Evolutionary conservation across 2,888 invertebrate species (phyloP).

Genomic region (Monopis laevigella): DNA sequence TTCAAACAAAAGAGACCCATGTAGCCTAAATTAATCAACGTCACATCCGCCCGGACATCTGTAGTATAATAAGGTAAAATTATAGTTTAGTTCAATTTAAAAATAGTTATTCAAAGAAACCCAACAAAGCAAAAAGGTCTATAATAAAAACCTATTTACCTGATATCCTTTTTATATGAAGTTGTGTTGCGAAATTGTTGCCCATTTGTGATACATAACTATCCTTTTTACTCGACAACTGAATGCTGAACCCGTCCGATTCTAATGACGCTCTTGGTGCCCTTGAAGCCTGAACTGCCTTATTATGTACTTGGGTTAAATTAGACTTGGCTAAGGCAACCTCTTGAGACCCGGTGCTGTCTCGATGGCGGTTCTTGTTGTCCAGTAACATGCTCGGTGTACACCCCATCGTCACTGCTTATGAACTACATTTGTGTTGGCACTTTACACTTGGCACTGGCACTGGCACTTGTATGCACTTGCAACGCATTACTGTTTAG

Average conservation of each 20-base stretch:
- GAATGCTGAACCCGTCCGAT: conserved; percentile 61
- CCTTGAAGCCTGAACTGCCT: conserved; percentile 51
- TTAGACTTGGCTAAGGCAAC: conserved; percentile 55
- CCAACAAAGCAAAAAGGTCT: conserved; percentile 3
- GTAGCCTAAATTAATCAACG: too few species aligned
- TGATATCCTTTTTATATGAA: conserved; percentile 62
- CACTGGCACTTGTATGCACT: conserved; percentile 35
- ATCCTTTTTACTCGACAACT: conserved; percentile 58
- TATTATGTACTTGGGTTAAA: conserved; percentile 39
- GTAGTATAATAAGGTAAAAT: too few species aligned
- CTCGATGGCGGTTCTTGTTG: conserved; percentile 67
- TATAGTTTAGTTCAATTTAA: too few species aligned
- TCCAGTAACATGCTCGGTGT: conserved; percentile 71
- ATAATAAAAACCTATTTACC: too few species aligned
- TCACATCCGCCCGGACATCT: too few species aligned
- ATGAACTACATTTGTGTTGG: conserved; percentile 49
- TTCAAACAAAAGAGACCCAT: too few species aligned
- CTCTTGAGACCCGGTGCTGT: conserved; percentile 61
- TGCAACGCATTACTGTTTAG: too few species aligned
- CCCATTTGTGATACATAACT: conserved; percentile 66
- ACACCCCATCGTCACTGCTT: conserved; percentile 63
- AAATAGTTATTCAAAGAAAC: too few species aligned
- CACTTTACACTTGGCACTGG: conserved; percentile 26
- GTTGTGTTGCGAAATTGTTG: conserved; percentile 59
- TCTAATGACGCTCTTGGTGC: conserved; percentile 58